Evolutionary conservation across 2,888 invertebrate genomes (phyloP).

Genomic region (Cylloceria caligata): DNA sequence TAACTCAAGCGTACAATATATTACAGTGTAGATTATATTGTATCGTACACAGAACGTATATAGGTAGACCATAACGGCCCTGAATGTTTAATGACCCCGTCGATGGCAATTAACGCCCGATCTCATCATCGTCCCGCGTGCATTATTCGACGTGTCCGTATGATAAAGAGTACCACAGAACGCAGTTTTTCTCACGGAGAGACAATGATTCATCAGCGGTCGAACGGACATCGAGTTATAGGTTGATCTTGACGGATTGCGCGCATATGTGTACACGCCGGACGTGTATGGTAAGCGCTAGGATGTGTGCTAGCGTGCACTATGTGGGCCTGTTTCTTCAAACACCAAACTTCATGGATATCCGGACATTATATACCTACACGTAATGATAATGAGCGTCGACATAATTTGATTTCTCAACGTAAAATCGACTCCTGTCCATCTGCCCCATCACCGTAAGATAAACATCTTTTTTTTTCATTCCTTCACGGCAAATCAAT

Average conservation of each 20-base stretch:
- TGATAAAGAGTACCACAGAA: constrained; percentile 27
- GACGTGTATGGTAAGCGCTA: not conserved
- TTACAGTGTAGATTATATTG: constrained; percentile 32
- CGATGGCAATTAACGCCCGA: constrained; percentile 74
- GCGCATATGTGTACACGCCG: not conserved
- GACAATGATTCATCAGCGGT: constrained; percentile 66
- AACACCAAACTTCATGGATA: constrained; percentile 11
- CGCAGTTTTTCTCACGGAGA: constrained; percentile 65
- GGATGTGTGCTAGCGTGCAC: constrained; percentile 8
- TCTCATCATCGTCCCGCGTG: constrained; percentile 61
- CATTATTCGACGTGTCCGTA: constrained; percentile 48
- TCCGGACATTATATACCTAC: constrained; percentile 31
- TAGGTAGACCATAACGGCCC: constrained; percentile 71
- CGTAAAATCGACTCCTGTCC: not conserved
- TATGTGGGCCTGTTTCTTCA: constrained; percentile 25
- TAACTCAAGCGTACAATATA: constrained; percentile 66
- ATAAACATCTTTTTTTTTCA: not conserved
- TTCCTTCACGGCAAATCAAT: constrained; percentile 16
- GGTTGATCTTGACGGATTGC: not conserved
- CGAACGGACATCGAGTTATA: constrained; percentile 49
- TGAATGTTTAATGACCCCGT: constrained; percentile 73
- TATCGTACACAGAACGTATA: not conserved
- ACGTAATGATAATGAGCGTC: constrained; percentile 46
- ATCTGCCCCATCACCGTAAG: constrained; percentile 3
- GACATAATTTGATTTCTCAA: constrained; percentile 21